Base-by-base conservation (phyloP, 2,113 vertebrate species). In the Poicephalus meyeri region DNA sequence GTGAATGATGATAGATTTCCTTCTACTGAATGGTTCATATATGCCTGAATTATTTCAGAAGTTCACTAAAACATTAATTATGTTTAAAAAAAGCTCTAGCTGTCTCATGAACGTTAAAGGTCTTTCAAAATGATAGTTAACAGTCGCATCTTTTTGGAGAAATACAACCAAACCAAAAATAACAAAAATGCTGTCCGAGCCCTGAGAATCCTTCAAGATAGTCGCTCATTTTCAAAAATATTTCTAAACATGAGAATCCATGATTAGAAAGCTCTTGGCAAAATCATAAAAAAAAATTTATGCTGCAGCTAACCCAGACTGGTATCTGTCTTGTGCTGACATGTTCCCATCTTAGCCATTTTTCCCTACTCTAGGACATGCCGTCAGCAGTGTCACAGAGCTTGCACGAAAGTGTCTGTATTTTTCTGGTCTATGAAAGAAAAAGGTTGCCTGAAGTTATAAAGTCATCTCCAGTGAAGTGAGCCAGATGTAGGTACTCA, bases 31-130 rank as follows among this genome's bases (percentile, higher is more conserved):
- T 37, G 44, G 60, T 14, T 95, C 23, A 49, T 44, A 78, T 23
- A 56, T 53, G 41, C 17, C 46, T 88, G 42, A 93, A 83, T 71
- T 92, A 82, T 71, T 89, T 92, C 70, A 92, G 56, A 82, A 95
- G 74, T 77, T 89, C 70, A 80, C 44, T 82, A 77, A 76, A 89
- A 70, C 70, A 41, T 80, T 89, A 89, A 88, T 88, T 86, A 70
- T 33, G 11, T 71, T 94, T 92, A 81, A 5, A 44, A 71, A 95
- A 81, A 84, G 2, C 39, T 78, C 37, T 74, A 68, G 25, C 33
- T 90, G 23, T 24, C 17, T 88, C 58, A 64, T 47, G 33, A 86
- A 88, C 71, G 16, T 42, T 88, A 84, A 88, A 72, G 20, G 23
- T 80, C 69, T 95, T 95, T 89, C 65, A 60, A 84, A 92, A 26